Percentiles rank a stretch among this genome's conserved stretches.
phyloP scores from a whole-genome alignment of 2,888 invertebrate genomes.

The Xylocampa areola region DNA sequence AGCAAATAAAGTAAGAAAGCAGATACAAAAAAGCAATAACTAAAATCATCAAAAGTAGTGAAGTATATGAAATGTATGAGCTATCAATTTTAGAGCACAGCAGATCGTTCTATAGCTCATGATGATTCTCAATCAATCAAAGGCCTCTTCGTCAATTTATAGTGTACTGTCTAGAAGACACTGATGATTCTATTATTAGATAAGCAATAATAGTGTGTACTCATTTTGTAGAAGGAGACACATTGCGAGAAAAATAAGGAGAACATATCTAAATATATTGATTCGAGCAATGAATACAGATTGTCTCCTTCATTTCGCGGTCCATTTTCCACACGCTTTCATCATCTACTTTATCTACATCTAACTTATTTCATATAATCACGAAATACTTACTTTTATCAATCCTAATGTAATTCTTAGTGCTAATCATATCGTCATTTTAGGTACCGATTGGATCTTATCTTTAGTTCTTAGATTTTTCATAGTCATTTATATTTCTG shows the following conservation, averaged over 20 bases:
- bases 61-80: too few species aligned
- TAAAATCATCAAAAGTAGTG: too few species aligned
- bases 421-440: slow-evolving; percentile 32
- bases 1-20: too few species aligned
- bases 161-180: too few species aligned
- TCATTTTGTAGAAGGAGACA: neutral
- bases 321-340: slow-evolving; percentile 39
- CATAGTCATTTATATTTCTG: slow-evolving; percentile 23
- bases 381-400: slow-evolving; percentile 14
- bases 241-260: slow-evolving; percentile 1
- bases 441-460: slow-evolving; percentile 37
- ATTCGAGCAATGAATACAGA: slow-evolving; percentile 57
- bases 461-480: slow-evolving; percentile 28
- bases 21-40: too few species aligned
- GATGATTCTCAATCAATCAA: too few species aligned
- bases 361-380: slow-evolving; percentile 10
- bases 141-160: too few species aligned
- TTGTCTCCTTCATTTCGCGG: slow-evolving; percentile 1
- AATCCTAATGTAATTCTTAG: slow-evolving; percentile 42
- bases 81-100: too few species aligned
- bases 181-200: neutral
- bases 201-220: too few species aligned
- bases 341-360: slow-evolving; percentile 9
- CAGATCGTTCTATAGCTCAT: too few species aligned
- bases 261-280: slow-evolving; percentile 63